phyloP scores from a whole-genome alignment of 2,797 vertebrate genomes.

The Sebastes glaucus region DNA sequence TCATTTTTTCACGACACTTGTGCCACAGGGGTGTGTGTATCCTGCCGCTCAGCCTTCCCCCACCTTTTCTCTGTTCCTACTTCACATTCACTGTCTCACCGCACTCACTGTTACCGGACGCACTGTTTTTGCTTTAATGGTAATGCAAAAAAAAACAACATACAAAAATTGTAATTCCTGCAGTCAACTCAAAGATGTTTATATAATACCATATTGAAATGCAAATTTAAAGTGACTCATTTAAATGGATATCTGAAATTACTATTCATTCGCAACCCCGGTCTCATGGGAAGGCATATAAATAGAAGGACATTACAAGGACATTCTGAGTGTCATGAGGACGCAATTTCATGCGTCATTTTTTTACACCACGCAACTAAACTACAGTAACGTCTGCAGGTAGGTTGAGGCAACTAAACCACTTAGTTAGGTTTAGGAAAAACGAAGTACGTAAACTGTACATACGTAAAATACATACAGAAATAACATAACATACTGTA shows the following conservation, averaged over 20 bases:
- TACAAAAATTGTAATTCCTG: background rate
- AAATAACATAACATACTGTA: too few species aligned
- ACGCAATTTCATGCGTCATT: too few species aligned
- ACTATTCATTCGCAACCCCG: background rate
- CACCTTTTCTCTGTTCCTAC: slow-evolving; percentile 1
- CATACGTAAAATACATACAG: too few species aligned
- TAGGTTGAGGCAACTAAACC: too few species aligned
- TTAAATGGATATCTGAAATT: background rate
- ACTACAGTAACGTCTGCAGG: too few species aligned
- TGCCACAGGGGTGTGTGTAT: slow-evolving; percentile 63
- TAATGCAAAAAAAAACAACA: background rate
- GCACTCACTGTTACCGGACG: slow-evolving; percentile 13
- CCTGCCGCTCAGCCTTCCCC: slow-evolving; percentile 43
- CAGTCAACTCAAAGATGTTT: background rate
- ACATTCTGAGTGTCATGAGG: too few species aligned
- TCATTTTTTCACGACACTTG: slow-evolving; percentile 66
- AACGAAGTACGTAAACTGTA: too few species aligned
- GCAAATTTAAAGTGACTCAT: background rate
- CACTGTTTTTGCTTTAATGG: background rate
- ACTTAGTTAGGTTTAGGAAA: too few species aligned
- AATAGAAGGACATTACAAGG: too few species aligned
- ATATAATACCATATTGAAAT: background rate
- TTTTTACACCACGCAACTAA: too few species aligned
- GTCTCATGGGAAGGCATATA: too few species aligned
- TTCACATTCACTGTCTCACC: slow-evolving; percentile 26